These are phyloP conservation scores for Oopsacas minuta DNA, from an alignment of 37 sponge, comb jelly and placozoan species.

Conservation along the genomic window DNA sequence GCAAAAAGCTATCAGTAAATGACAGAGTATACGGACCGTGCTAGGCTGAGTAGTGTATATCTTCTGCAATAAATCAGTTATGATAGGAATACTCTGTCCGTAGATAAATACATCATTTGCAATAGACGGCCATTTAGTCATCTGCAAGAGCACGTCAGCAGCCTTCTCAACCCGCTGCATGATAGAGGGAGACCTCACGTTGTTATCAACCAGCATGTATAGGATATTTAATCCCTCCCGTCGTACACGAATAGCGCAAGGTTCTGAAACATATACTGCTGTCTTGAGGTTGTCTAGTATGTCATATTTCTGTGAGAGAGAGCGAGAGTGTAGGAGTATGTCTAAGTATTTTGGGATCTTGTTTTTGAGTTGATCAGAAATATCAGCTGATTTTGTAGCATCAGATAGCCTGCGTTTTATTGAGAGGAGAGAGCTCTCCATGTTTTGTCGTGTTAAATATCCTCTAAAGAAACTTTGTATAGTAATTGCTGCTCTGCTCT, in stretches of 20 bases:
- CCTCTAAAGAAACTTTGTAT: slow-evolving; percentile 25
- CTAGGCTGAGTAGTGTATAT: background rate
- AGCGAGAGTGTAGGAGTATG: background rate
- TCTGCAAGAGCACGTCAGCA: background rate
- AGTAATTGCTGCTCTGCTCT: slow-evolving; percentile 24
- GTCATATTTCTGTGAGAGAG: background rate
- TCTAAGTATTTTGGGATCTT: background rate
- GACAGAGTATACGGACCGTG: background rate
- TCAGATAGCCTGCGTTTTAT: background rate
- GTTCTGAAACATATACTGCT: background rate
- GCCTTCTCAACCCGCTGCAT: slow-evolving; percentile 2
- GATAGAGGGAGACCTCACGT: background rate
- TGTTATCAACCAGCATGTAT: background rate
- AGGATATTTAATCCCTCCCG: background rate
- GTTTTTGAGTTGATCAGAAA: background rate
- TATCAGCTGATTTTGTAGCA: background rate
- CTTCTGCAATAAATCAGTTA: background rate
- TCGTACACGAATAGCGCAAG: background rate
- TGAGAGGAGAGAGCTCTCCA: background rate
- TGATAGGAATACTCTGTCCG: background rate
- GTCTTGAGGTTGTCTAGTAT: background rate
- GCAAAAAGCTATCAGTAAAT: background rate
- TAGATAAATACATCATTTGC: background rate
- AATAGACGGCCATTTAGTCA: background rate
- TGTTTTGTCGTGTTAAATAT: slow-evolving; percentile 12